A percentile compares a stretch with the other conserved stretches of the same genome.
Evolutionary conservation across 2,888 invertebrate species (phyloP).

Genomic region (Lasiommata megera): DNA sequence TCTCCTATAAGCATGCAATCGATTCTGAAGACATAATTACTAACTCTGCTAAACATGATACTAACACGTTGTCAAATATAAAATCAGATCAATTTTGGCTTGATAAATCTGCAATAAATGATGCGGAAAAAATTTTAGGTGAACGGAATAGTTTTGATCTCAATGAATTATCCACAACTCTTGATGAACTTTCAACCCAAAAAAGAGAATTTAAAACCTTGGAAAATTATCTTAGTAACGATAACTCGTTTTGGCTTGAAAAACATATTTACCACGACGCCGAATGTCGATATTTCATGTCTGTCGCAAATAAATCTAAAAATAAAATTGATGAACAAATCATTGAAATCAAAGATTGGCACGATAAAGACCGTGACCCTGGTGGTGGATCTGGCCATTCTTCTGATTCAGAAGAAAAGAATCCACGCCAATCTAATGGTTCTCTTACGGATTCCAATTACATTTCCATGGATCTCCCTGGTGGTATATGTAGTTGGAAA

Average conservation of each 20-base stretch:
- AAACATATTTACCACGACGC: slow-evolving; percentile 84
- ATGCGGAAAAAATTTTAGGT: slow-evolving; percentile 32
- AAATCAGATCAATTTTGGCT: slow-evolving; percentile 82
- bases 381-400: slow-evolving; percentile 82
- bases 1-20: slow-evolving; percentile 2
- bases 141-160: slow-evolving; percentile 16
- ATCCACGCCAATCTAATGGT: slow-evolving; percentile 41
- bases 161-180: slow-evolving; percentile 30
- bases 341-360: slow-evolving; percentile 64
- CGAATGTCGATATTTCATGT: slow-evolving; percentile 82
- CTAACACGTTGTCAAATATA: slow-evolving; percentile 59
- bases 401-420: slow-evolving; percentile 63
- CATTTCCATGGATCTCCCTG: slow-evolving; percentile 87
- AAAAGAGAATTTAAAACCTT: slow-evolving; percentile 30
- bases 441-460: slow-evolving; percentile 80
- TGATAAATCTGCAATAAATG: slow-evolving; percentile 62
- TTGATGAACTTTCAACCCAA: slow-evolving; percentile 2
- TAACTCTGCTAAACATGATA: slow-evolving; percentile 49
- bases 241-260: slow-evolving; percentile 82
- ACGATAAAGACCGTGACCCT: slow-evolving; percentile 83
- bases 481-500: slow-evolving; percentile 90
- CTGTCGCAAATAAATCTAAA: slow-evolving; percentile 72
- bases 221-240: slow-evolving; percentile 56
- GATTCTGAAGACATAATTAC: slow-evolving; percentile 33
- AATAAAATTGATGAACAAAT: slow-evolving; percentile 42